Evolutionary conservation across 2,797 vertebrate species (phyloP).

Genomic region (Semaprochilodus insignis): DNA sequence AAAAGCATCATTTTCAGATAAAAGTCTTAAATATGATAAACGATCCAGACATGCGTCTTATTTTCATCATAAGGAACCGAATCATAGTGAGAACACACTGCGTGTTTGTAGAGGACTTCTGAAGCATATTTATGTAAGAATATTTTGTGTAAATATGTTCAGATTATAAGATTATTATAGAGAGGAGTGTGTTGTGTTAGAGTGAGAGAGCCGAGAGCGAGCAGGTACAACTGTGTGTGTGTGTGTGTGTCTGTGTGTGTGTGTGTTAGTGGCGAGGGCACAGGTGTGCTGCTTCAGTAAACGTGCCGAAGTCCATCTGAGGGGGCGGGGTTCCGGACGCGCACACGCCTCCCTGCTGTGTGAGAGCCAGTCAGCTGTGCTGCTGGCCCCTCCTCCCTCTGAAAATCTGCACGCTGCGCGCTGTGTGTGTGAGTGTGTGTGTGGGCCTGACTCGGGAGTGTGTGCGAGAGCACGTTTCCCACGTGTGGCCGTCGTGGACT

Average conservation of each 20-base stretch:
- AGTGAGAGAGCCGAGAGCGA: neutral
- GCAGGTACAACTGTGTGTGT: neutral
- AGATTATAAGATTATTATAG: neutral
- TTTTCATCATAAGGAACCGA: neutral
- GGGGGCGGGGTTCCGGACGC: conserved; percentile 11
- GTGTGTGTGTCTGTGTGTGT: conserved; percentile 3
- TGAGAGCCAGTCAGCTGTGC: conserved; percentile 18
- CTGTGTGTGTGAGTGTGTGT: conserved; percentile 19
- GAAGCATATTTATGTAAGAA: neutral
- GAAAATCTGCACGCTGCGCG: conserved; percentile 9
- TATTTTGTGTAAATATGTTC: neutral
- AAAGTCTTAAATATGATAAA: neutral
- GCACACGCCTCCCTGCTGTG: neutral
- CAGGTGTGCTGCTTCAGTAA: conserved; percentile 49
- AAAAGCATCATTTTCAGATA: neutral
- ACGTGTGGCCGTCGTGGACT: conserved; percentile 74
- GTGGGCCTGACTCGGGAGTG: conserved; percentile 13
- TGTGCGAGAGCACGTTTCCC: conserved; percentile 71
- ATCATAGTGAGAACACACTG: neutral
- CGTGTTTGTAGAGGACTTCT: neutral
- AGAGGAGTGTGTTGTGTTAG: neutral
- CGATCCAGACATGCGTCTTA: neutral
- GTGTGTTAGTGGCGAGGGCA: conserved; percentile 28
- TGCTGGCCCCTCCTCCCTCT: conserved; percentile 37
- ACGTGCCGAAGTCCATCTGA: conserved; percentile 54